Conservation (phyloP, 2,113 vertebrate genomes). For the Elanoides forficatus region DNA sequence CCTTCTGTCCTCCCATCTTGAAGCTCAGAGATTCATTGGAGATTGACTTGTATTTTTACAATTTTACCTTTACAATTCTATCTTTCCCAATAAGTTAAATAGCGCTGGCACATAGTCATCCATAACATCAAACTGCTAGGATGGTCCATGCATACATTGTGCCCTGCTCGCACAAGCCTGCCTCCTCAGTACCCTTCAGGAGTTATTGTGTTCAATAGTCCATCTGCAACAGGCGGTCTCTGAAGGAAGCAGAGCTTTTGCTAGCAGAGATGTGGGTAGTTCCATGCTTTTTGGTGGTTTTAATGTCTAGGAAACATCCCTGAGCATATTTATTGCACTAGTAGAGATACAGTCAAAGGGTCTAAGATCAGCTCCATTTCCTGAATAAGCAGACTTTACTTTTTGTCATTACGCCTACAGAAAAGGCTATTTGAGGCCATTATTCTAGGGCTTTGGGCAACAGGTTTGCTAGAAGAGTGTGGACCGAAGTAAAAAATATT, state of each 20-base stretch:
- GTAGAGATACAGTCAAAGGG: background rate
- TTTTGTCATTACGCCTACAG: background rate
- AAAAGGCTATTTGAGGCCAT: background rate
- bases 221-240: background rate
- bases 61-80: background rate
- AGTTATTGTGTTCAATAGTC: background rate
- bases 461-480: background rate
- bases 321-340: background rate
- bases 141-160: background rate
- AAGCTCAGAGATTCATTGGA: background rate
- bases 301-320: background rate
- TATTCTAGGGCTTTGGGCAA: background rate
- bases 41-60: background rate
- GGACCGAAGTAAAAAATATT: background rate
- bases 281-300: background rate
- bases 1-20: background rate
- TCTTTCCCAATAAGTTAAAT: background rate
- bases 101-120: background rate
- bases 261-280: background rate
- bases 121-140: background rate
- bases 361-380: background rate
- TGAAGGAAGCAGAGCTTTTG: background rate
- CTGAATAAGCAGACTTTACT: background rate
- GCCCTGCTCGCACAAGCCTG: background rate
- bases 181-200: background rate